phyloP scores from a whole-genome alignment of 2,113 vertebrate genomes.

The Progne subis region DNA sequence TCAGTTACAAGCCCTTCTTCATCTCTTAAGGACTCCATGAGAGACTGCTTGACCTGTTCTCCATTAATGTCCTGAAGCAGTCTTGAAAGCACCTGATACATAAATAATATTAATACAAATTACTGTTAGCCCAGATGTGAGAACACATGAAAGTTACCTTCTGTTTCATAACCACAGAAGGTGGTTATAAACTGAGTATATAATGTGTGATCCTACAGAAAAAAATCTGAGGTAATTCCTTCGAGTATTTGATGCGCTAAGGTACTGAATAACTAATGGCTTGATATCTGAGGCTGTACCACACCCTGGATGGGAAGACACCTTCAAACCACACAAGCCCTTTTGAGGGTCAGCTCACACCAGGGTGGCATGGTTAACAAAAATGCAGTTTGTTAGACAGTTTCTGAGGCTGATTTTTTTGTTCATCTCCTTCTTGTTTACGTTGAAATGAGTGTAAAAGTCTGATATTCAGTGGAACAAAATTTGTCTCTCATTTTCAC shows the following conservation, averaged over 20 bases:
- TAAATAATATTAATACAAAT: neutral
- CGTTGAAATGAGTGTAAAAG: neutral
- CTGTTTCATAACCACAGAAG: neutral
- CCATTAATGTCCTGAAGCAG: neutral
- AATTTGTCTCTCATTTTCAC: neutral
- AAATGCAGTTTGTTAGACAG: neutral
- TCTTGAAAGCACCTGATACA: neutral
- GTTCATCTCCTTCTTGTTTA: neutral
- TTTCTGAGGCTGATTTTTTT: neutral
- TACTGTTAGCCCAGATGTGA: neutral
- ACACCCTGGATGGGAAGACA: neutral
- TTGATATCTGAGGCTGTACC: too few relatives aligned
- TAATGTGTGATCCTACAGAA: neutral
- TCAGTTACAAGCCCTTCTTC: neutral
- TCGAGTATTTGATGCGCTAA: rapidly evolving
- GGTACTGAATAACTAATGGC: neutral
- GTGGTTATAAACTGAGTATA: neutral
- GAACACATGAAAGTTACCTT: neutral
- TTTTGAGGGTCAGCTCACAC: neutral
- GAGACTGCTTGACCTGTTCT: neutral
- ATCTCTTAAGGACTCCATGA: neutral
- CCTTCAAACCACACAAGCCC: neutral
- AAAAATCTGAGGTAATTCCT: neutral
- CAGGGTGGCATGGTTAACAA: neutral
- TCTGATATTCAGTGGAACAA: neutral